These are phyloP conservation scores for Euleptes europaea DNA, from an alignment of 2,113 vertebrate genomes.

Conservation along the genomic window DNA sequence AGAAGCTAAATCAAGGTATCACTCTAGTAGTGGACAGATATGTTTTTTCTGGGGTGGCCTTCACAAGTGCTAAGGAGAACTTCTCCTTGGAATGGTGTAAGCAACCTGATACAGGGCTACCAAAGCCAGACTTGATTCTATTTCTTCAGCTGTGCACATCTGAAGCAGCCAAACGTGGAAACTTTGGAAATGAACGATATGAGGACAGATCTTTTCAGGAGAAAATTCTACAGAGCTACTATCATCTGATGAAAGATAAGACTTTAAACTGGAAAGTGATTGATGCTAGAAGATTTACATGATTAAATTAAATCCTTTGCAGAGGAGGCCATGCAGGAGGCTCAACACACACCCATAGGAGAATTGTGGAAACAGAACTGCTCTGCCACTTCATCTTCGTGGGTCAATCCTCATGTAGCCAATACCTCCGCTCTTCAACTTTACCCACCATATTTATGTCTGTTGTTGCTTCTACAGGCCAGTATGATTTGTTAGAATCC, in stretches of 20 bases:
- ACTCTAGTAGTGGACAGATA: slow-evolving; percentile 92
- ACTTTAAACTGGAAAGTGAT: slow-evolving; percentile 90
- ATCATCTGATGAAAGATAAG: slow-evolving; percentile 82
- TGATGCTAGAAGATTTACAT: slow-evolving; percentile 90
- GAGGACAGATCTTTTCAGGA: slow-evolving; percentile 85
- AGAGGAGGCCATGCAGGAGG: slow-evolving; percentile 68
- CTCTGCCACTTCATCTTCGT: not conserved
- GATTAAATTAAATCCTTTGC: slow-evolving; percentile 74
- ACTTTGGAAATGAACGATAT: slow-evolving; percentile 87
- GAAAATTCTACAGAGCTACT: slow-evolving; percentile 80
- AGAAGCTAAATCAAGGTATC: slow-evolving; percentile 86
- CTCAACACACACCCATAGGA: slow-evolving; percentile 72
- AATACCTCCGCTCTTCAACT: not conserved
- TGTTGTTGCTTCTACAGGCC: not conserved
- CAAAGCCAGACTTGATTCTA: slow-evolving; percentile 92
- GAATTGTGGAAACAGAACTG: slow-evolving; percentile 83
- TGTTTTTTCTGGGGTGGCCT: slow-evolving; percentile 94
- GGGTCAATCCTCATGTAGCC: not conserved
- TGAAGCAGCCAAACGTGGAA: slow-evolving; percentile 78
- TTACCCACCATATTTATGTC: not conserved
- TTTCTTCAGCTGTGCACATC: slow-evolving; percentile 82
- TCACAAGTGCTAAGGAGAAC: slow-evolving; percentile 92
- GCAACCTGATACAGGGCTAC: slow-evolving; percentile 88
- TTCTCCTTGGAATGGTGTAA: slow-evolving; percentile 92
- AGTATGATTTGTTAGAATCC: not conserved